Evolutionary conservation across 2,888 invertebrate genomes (phyloP).

Genomic region (Tachina lurida): DNA sequence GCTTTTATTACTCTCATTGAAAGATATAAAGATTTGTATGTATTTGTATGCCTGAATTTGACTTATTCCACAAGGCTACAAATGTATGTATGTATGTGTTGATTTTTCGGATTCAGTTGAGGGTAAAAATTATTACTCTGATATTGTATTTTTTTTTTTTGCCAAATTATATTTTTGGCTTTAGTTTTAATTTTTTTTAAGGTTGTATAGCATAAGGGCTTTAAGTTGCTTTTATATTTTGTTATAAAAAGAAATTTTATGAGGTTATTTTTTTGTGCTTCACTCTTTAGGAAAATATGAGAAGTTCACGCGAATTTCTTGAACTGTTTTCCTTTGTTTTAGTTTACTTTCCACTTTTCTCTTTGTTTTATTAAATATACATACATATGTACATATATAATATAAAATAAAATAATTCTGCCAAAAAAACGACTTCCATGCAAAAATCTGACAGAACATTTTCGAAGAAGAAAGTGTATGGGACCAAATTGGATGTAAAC

Average conservation of each 20-base stretch:
- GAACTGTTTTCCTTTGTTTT: constrained; percentile 9
- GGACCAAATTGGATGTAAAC: too few relatives aligned
- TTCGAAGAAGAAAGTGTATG: too few relatives aligned
- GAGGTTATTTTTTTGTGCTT: background rate
- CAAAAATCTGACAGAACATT: too few relatives aligned
- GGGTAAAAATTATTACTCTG: constrained; percentile 45
- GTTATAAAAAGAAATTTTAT: constrained; percentile 36
- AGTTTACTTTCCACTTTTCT: background rate
- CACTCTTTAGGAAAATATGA: constrained; percentile 19
- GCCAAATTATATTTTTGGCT: background rate
- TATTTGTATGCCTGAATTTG: background rate
- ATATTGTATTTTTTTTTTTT: constrained; percentile 26
- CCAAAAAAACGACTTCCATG: too few relatives aligned
- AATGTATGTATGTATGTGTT: background rate
- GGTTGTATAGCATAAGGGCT: background rate
- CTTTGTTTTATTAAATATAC: background rate
- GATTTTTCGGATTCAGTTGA: background rate
- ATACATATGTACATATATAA: background rate
- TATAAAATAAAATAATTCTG: too few relatives aligned
- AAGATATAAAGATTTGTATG: too few relatives aligned
- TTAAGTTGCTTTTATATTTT: background rate
- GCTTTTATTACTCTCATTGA: too few relatives aligned
- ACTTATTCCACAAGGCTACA: background rate
- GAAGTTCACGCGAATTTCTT: constrained; percentile 38
- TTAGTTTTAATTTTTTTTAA: constrained; percentile 10